phyloP scores from a whole-genome alignment of 2,888 invertebrate species.

The Hypomecis atomaria region DNA sequence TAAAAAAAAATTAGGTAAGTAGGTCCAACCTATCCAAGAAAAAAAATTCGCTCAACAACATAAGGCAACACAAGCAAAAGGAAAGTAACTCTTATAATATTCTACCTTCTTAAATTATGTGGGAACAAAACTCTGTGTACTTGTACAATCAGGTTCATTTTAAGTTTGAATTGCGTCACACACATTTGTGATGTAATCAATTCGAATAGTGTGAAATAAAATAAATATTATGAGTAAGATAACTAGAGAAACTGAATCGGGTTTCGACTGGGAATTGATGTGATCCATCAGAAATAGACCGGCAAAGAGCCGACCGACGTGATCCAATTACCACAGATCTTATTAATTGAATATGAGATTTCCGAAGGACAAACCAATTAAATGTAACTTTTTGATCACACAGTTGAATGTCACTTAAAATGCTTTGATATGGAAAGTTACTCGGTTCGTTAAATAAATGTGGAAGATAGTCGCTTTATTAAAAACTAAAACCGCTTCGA shows the following conservation, averaged over 20 bases:
- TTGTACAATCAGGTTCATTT: too few relatives aligned
- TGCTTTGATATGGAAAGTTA: constrained; percentile 61
- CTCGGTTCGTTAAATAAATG: constrained; percentile 66
- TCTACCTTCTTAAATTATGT: too few relatives aligned
- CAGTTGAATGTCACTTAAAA: constrained; percentile 67
- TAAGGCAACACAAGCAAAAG: too few relatives aligned
- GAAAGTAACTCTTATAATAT: too few relatives aligned
- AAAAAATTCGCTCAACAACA: too few relatives aligned
- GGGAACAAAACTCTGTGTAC: too few relatives aligned
- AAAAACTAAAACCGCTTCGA: constrained; percentile 48
- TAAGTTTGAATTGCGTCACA: not conserved
- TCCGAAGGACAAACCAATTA: constrained; percentile 65
- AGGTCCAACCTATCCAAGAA: too few relatives aligned
- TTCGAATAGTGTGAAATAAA: constrained; percentile 34
- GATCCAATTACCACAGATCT: constrained; percentile 65
- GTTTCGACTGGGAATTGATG: constrained; percentile 60
- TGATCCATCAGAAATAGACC: constrained; percentile 54
- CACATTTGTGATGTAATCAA: constrained; percentile 5
- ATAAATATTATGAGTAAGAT: constrained; percentile 44
- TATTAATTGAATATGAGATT: constrained; percentile 74
- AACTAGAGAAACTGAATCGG: constrained; percentile 49
- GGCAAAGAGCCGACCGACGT: constrained; percentile 57
- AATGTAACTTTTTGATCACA: constrained; percentile 70
- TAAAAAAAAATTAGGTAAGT: too few relatives aligned
- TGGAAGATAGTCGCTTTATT: constrained; percentile 55